Base-by-base conservation (phyloP, 2,113 vertebrate species). In the Sakesphorus luctuosus region DNA sequence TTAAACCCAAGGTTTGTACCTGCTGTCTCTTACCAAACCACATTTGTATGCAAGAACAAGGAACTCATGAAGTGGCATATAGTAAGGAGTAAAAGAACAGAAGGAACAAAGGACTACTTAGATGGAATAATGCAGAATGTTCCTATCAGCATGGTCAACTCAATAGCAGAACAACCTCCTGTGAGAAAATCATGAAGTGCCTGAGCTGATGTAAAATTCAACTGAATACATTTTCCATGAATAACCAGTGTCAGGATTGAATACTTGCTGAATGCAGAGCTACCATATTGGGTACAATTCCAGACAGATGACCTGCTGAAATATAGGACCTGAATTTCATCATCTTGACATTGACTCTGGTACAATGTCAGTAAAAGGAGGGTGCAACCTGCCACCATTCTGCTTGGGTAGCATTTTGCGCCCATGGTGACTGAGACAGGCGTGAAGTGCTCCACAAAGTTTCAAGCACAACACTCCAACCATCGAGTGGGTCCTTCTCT, bases 21-120 rank as follows among this genome's bases (percentile, higher is more conserved):
- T 77, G 20, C 16, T 35, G 14, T 65, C 58, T 77, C 31, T 78
- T 67, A 63, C 56, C 26, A 81, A 73, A 47, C 28, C 19, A 90
- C 24, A 75, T 31, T 52, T 0, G 0, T 31, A 26, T 14, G 3
- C 7, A 58, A 1, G 3, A 71, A n/a, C 19, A 55, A 85, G 72
- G 53, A 87, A 35, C 14, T 21, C 31, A 46, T 1, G 2, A 62
- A 33, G 35, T 59, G 24, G 24, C 7, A 53, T 49, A 35, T 3
- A 89, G 56, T 3, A 36, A 31, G 19, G 21, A 80, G 3, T 47
- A 49, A 59, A 93, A 72, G 5, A 10, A 80, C 53, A 50, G 9
- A 53, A 69, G 13, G 52, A 94, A 33, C 12, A 80, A 77, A 90
- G 69, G 19, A 31, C 21, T 74, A 6, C 71, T 77, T 28, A 53